Conservation (phyloP, 1,140 invertebrate species). For the Atopsyche davidsoni region DNA sequence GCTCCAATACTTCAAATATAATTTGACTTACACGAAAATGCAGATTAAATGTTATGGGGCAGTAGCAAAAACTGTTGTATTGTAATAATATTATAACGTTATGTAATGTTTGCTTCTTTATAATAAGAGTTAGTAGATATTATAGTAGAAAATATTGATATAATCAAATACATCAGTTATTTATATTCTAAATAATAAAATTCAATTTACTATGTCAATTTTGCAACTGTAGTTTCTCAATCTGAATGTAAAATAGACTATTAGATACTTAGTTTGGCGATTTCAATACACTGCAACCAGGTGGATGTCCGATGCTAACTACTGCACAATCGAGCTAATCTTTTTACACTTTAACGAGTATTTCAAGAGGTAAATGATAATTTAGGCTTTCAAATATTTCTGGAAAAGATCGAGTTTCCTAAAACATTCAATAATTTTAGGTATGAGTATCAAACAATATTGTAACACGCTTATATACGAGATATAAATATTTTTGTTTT, state of each 20-base stretch:
- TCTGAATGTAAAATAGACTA: slow-evolving; percentile 5
- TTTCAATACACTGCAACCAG: not conserved
- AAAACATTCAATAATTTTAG: no score
- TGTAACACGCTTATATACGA: not conserved
- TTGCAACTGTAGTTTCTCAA: slow-evolving; percentile 8
- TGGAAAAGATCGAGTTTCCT: no score
- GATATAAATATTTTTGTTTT: not conserved
- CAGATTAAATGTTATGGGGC: slow-evolving; percentile 29
- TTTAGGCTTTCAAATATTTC: no score
- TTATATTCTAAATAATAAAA: slow-evolving; percentile 2
- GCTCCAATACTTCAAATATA: no score
- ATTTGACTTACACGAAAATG: no score
- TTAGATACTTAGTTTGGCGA: not conserved
- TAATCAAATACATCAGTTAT: slow-evolving; percentile 11
- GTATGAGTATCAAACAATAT: no score
- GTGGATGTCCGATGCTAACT: no score
- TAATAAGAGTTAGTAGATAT: not conserved
- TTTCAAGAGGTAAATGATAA: no score
- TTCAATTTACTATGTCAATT: slow-evolving; percentile 26
- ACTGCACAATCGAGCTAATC: no score
- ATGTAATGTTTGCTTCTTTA: slow-evolving; percentile 4
- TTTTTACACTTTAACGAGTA: no score
- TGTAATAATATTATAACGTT: slow-evolving; percentile 1
- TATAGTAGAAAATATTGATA: slow-evolving; percentile 1
- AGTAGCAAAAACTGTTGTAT: slow-evolving; percentile 6